Evolutionary conservation across 2,888 invertebrate species (phyloP).

Genomic region (Drosophila anomalata): DNA sequence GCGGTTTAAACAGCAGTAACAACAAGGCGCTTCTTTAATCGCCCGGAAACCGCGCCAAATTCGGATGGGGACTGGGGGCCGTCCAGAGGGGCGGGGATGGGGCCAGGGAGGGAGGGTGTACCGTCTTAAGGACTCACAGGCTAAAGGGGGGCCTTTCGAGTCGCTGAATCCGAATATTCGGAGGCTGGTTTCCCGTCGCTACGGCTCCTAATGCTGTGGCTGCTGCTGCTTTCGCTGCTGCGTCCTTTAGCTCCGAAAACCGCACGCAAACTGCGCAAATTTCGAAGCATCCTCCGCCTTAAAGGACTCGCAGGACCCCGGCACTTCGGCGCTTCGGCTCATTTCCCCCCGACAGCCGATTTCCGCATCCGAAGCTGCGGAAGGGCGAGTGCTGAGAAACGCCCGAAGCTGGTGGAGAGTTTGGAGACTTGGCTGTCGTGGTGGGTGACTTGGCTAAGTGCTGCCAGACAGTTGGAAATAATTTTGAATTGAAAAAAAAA

Average conservation of each 20-base stretch:
- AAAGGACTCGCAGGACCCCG: slow-evolving; percentile 54
- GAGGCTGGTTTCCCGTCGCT: slow-evolving; percentile 15
- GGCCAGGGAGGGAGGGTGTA: neutral
- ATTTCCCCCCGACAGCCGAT: neutral
- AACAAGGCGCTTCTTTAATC: slow-evolving; percentile 10
- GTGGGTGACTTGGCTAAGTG: slow-evolving; percentile 11
- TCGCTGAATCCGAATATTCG: slow-evolving; percentile 29
- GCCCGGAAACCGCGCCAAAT: slow-evolving; percentile 34
- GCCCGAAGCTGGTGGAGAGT: neutral
- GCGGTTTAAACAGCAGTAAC: slow-evolving; percentile 7
- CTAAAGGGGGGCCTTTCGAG: slow-evolving; percentile 9
- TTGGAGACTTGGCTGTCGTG: slow-evolving; percentile 13
- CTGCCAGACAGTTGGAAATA: neutral
- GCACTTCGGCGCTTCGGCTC: slow-evolving; percentile 8
- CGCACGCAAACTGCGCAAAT: slow-evolving; percentile 80
- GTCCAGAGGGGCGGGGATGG: neutral
- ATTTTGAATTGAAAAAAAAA: neutral
- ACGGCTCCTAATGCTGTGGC: slow-evolving; percentile 21
- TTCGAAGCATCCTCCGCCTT: slow-evolving; percentile 66
- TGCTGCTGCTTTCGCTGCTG: slow-evolving; percentile 52
- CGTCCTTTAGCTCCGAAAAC: slow-evolving; percentile 77
- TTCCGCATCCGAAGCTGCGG: slow-evolving; percentile 4
- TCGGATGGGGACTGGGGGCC: neutral
- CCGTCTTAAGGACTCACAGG: slow-evolving; percentile 13
- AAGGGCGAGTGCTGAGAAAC: slow-evolving; percentile 1